Evolutionary conservation across 37 sponge, comb jelly and placozoan genomes (phyloP).

Genomic region (Aplysina aerophoba): DNA sequence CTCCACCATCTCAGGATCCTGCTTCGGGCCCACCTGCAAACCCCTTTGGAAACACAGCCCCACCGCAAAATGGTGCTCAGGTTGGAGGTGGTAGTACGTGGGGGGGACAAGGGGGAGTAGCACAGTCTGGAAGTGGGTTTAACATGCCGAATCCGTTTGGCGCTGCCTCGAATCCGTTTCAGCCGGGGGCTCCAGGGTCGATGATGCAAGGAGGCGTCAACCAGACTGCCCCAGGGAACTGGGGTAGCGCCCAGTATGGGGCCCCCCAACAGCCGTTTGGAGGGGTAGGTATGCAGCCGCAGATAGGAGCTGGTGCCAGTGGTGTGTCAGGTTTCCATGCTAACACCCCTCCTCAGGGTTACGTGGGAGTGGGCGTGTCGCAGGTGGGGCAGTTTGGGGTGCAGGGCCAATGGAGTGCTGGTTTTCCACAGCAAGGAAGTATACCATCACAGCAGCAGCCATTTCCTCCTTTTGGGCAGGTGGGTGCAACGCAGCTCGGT

Average conservation of each 20-base stretch:
- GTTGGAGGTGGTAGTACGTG: neutral
- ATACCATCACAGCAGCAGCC: too few species aligned
- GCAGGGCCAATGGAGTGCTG: too few species aligned
- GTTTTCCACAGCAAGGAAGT: too few species aligned
- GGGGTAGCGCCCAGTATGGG: neutral
- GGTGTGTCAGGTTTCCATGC: too few species aligned
- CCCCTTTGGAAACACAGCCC: slow-evolving; percentile 24
- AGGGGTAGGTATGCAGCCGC: neutral
- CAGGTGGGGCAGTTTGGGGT: too few species aligned
- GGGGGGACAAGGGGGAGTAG: slow-evolving; percentile 1
- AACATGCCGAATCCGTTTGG: slow-evolving; percentile 1
- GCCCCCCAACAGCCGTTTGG: neutral
- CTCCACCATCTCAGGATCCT: neutral
- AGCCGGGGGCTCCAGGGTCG: neutral
- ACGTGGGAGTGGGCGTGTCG: too few species aligned
- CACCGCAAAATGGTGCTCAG: neutral
- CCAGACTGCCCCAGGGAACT: neutral
- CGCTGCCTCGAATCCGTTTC: neutral
- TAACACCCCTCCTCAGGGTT: too few species aligned
- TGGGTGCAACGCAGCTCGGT: too few species aligned
- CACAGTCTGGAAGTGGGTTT: neutral
- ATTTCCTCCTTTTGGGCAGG: too few species aligned
- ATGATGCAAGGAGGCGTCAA: neutral
- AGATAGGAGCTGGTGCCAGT: neutral
- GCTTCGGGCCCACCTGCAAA: neutral